Conservation (phyloP, 2,888 invertebrate species). For the Molorchus minor region DNA sequence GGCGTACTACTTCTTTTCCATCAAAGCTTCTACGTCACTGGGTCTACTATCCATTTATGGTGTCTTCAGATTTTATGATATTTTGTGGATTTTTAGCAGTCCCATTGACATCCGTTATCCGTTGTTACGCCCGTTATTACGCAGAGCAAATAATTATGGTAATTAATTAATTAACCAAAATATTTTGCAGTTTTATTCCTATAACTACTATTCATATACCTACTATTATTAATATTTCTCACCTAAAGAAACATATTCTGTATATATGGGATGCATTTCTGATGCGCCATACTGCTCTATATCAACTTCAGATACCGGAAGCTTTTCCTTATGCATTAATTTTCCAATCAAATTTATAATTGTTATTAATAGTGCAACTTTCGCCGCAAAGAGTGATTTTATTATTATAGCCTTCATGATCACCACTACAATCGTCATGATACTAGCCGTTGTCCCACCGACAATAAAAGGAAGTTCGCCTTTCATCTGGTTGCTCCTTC, state of each 20-base stretch:
- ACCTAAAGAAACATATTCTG: conserved; percentile 36
- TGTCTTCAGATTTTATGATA: no score
- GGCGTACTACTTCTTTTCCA: no score
- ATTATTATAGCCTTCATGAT: conserved; percentile 61
- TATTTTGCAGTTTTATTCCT: no score
- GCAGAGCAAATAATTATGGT: no score
- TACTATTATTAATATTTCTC: no score
- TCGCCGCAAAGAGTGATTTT: conserved; percentile 76
- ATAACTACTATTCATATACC: no score
- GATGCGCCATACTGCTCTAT: conserved; percentile 63
- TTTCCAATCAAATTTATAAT: conserved; percentile 63
- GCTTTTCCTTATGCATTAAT: conserved; percentile 42
- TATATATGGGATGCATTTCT: conserved; percentile 42
- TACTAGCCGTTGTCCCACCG: conserved; percentile 73
- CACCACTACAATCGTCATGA: conserved; percentile 70
- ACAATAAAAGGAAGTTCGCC: conserved; percentile 74
- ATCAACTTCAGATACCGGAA: conserved; percentile 45
- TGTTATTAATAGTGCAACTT: conserved; percentile 73
- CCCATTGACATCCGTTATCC: no score
- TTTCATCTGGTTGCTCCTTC: conserved; percentile 69
- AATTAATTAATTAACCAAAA: no score
- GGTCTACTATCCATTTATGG: no score
- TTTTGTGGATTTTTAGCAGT: no score
- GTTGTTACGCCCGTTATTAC: no score
- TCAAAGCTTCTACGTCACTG: no score